A percentile compares a stretch with the other conserved stretches of the same genome.
These are phyloP conservation scores for Fundulus diaphanus DNA, from an alignment of 2,797 vertebrate species.

Conservation along the genomic window DNA sequence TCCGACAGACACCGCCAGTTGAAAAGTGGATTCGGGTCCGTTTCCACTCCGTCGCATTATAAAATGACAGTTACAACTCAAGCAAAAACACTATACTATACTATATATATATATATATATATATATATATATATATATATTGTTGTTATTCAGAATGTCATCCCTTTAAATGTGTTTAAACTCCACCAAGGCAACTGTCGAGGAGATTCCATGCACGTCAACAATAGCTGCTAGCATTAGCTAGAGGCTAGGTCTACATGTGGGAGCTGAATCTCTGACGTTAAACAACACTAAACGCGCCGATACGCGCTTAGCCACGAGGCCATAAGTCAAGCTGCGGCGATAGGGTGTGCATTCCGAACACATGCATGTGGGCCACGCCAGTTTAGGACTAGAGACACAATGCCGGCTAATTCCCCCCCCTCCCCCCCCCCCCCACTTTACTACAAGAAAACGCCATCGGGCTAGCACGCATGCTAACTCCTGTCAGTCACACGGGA, in stretches of 20 bases:
- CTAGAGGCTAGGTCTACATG: conserved; percentile 71
- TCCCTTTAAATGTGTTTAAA: background rate
- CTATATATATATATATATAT: no score
- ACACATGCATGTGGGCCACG: no score
- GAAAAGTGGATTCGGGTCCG: background rate
- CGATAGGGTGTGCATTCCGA: background rate
- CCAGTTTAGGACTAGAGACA: background rate
- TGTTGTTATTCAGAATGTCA: background rate
- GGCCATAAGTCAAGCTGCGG: no score
- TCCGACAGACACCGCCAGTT: conserved; percentile 46
- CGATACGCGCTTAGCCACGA: background rate
- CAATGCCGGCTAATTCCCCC: conserved; percentile 33
- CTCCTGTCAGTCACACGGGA: conserved; percentile 73
- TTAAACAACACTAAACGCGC: conserved; percentile 16
- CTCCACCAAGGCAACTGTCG: conserved; percentile 12
- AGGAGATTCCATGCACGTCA: conserved; percentile 58
- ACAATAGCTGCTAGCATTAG: conserved; percentile 69
- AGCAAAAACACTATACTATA: no score
- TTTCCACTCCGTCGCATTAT: conserved; percentile 7
- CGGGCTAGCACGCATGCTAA: conserved; percentile 69
- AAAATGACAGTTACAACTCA: background rate
- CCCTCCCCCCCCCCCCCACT: no score
- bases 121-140: no score
- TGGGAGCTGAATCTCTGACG: conserved; percentile 62
- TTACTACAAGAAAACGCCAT: conserved; percentile 52